A percentile compares a stretch with the other conserved stretches of the same genome.
These are phyloP conservation scores for Conchocele bisecta DNA, from an alignment of 2,888 invertebrate genomes.

Conservation along the genomic window DNA sequence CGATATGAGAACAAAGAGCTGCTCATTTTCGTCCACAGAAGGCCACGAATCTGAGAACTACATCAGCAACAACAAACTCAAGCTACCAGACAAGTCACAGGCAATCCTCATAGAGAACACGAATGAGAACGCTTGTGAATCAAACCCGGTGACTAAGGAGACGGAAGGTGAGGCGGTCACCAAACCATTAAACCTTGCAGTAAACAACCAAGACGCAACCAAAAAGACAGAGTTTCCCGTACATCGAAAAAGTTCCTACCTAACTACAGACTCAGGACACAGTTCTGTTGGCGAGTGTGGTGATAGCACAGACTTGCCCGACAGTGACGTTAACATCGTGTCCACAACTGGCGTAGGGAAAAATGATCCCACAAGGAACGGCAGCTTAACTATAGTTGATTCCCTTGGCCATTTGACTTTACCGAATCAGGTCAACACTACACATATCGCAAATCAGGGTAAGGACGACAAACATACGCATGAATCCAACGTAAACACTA, in stretches of 20 bases:
- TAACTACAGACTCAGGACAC: conserved; percentile 66
- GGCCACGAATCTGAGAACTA: conserved; percentile 39
- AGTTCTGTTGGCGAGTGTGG: conserved; percentile 71
- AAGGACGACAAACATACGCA: too few relatives aligned
- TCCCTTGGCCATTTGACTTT: conserved; percentile 72
- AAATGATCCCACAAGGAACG: conserved; percentile 48
- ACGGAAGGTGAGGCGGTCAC: conserved; percentile 30
- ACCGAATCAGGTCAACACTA: conserved; percentile 57
- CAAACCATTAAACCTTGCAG: conserved; percentile 17
- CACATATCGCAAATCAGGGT: too few relatives aligned
- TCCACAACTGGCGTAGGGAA: conserved; percentile 14
- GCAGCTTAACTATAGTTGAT: conserved; percentile 71
- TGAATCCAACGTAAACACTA: too few relatives aligned
- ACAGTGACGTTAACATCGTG: conserved; percentile 8
- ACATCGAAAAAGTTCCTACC: conserved; percentile 66
- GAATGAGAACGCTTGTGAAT: conserved; percentile 25
- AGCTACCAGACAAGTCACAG: conserved; percentile 24
- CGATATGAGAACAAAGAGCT: conserved; percentile 60
- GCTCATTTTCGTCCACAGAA: conserved; percentile 36
- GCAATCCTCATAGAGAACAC: conserved; percentile 14
- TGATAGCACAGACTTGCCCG: conserved; percentile 36
- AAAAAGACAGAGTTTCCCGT: conserved; percentile 60
- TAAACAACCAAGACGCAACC: conserved; percentile 21
- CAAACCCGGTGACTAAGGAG: conserved; percentile 42
- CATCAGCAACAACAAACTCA: conserved; percentile 42